Evolutionary conservation across 2,888 invertebrate species (phyloP).

Genomic region (Lepidonotus clava): DNA sequence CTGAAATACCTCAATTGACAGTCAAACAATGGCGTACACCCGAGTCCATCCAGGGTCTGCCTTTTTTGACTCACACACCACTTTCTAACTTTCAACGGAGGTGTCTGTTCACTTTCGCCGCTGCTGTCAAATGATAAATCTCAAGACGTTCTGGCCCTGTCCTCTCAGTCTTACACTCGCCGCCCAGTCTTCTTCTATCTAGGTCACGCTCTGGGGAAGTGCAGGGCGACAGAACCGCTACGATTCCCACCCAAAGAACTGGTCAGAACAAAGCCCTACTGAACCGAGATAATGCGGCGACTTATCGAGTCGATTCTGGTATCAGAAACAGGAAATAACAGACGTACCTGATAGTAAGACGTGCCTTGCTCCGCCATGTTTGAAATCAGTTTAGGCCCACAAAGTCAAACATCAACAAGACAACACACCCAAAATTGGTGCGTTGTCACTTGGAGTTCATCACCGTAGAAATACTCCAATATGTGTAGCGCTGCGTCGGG

Average conservation of each 20-base stretch:
- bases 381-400: slow-evolving; percentile 45
- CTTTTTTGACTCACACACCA: too few species aligned
- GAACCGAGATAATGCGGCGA: background rate
- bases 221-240: background rate
- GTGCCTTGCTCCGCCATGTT: slow-evolving; percentile 49
- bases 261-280: background rate
- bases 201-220: background rate
- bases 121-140: slow-evolving; percentile 18
- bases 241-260: background rate
- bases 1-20: too few species aligned
- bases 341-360: slow-evolving; percentile 57
- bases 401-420: slow-evolving; percentile 49
- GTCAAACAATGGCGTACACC: too few species aligned
- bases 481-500: background rate
- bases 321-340: background rate
- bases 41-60: too few species aligned
- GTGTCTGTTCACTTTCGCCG: too few species aligned
- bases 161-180: slow-evolving; percentile 2
- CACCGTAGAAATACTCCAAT: background rate
- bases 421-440: slow-evolving; percentile 38
- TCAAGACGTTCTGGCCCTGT: slow-evolving; percentile 15
- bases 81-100: too few species aligned
- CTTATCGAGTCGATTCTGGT: background rate
- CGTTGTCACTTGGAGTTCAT: slow-evolving; percentile 34
- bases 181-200: slow-evolving; percentile 2